Evolutionary conservation across 2,113 vertebrate genomes (phyloP), one percentile per base, ranked within the genome.

Genomic region (Galemys pyrenaicus): DNA sequence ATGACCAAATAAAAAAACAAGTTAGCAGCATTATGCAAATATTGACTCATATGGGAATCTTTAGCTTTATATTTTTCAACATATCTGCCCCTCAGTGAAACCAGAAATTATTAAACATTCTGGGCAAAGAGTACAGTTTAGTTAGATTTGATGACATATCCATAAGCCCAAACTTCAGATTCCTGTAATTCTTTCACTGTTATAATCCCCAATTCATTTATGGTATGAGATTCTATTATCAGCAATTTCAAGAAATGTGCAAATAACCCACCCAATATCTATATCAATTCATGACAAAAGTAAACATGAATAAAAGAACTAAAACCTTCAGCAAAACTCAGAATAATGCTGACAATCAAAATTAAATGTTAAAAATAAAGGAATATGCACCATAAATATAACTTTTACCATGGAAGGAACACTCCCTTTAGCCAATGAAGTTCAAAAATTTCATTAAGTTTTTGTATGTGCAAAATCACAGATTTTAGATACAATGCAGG

Each of bases 11-110:
- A 95, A 94, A 95, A 91, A 97, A 83, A 91, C 10, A 94, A 41
- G 16, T 97, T 96, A 98, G 86, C 97, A 98, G 84, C 79, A 96
- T 96, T 93, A 96, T 67, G 85, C 96, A 98, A 97, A 95, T 39
- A 95, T 60, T 71, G 87, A 84, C 92, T 91, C 95, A 95, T 0
- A 93, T 39, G 92, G 92, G 87, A 95, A 60, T 62, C 87, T 85
- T 96, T 96, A 80, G 89, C 49, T 39, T 73, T 67, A 46, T 88
- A 58, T 41, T 16, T 5, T 49, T 93, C 70, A 0, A 6, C 90
- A 89, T 70, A 49, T 74, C 84, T 96, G 60, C 65, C 58, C 20
- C 13, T 0, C 60, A 80, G 95, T 81, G 17, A 74, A 77, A 89
- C 15, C 49, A 91, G 35, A 97, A 96, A 95, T 41, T 67, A 89